phyloP scores from a whole-genome alignment of 2,113 vertebrate genomes.

The Hemiscyllium ocellatum region DNA sequence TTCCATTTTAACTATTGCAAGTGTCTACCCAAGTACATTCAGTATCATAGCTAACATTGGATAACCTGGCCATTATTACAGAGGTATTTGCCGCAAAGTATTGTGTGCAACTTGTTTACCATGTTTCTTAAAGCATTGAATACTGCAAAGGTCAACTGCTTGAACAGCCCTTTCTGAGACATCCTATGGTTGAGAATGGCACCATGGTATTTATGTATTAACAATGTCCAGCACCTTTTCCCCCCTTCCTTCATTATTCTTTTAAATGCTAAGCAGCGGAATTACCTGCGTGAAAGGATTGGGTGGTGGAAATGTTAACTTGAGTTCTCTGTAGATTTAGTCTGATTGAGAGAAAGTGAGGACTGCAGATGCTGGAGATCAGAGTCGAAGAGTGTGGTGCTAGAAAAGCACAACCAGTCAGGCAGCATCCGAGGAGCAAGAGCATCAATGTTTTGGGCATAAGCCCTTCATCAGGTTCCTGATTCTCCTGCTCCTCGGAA shows the following conservation, averaged over 20 bases:
- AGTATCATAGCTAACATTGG: not conserved
- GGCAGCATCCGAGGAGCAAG: too few species aligned
- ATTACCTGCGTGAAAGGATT: not conserved
- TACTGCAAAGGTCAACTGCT: too few species aligned
- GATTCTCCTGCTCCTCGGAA: too few species aligned
- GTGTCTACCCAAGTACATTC: not conserved
- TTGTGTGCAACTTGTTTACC: too few species aligned
- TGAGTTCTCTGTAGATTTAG: not conserved
- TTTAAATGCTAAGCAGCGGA: not conserved
- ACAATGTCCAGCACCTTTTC: not conserved
- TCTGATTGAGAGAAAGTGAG: not conserved
- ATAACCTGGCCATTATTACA: not conserved
- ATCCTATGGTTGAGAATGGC: too few species aligned
- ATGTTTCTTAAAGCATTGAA: too few species aligned
- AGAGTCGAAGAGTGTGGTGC: too few species aligned
- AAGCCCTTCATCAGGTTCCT: too few species aligned
- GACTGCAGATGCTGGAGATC: too few species aligned
- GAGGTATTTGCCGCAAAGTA: not conserved
- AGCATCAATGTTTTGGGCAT: too few species aligned
- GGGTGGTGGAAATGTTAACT: not conserved
- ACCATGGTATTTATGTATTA: not conserved
- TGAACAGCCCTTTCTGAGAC: too few species aligned
- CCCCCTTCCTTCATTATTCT: not conserved
- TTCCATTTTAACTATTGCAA: not conserved
- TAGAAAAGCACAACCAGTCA: too few species aligned